A percentile compares a stretch with the other conserved stretches of the same genome.
Evolutionary conservation across 2,888 invertebrate genomes (phyloP).

Genomic region (Lasioglossum lativentre): DNA sequence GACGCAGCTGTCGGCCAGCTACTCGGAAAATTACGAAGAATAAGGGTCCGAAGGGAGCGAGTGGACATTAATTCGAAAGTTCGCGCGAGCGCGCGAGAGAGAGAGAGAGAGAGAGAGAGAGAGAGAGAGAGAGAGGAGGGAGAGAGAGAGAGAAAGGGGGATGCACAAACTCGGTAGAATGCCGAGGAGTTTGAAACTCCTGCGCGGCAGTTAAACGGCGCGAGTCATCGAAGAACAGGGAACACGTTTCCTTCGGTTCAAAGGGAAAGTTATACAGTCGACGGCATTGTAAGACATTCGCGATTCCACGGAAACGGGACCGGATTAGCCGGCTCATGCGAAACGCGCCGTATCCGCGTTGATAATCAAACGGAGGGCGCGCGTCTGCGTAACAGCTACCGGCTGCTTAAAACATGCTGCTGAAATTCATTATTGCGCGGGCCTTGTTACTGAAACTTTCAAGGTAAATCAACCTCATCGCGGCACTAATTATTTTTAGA

Average conservation of each 20-base stretch:
- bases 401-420: conserved; percentile 21
- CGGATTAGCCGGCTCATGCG: conserved; percentile 62
- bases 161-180: conserved; percentile 14
- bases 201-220: conserved; percentile 11
- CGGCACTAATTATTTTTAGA: background rate
- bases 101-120: background rate
- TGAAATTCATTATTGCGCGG: conserved; percentile 10
- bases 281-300: conserved; percentile 56
- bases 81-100: background rate
- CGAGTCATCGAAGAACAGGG: conserved; percentile 30
- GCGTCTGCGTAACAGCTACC: conserved; percentile 32
- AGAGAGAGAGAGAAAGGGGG: background rate
- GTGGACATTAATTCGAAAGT: conserved; percentile 32
- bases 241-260: conserved; percentile 19
- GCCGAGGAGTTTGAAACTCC: conserved; percentile 20
- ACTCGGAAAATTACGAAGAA: conserved; percentile 29
- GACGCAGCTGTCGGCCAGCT: background rate
- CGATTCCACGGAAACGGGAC: conserved; percentile 59
- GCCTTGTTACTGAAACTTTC: background rate
- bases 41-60: background rate
- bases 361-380: conserved; percentile 41
- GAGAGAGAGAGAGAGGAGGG: background rate
- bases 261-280: conserved; percentile 24
- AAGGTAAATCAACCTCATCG: background rate
- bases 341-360: conserved; percentile 24